Evolutionary conservation across 2,888 invertebrate genomes (phyloP), one percentile per base, ranked within the genome.

Genomic region (Allolobophora icterica): DNA sequence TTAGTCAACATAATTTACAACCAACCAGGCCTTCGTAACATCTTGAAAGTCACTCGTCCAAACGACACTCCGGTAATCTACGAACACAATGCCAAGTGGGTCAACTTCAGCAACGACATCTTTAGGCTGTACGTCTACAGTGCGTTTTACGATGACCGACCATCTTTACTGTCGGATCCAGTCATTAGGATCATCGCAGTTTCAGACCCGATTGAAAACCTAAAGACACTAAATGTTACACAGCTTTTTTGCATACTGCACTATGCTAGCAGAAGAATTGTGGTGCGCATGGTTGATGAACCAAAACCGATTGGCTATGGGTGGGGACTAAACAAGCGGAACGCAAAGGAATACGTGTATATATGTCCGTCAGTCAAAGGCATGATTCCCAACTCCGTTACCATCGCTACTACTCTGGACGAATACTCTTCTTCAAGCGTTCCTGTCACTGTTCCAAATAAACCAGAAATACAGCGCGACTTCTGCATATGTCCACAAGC

Each of bases 141-240:
- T 38, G 89, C 89, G 1, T 42, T 40, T 33, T 89, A 89, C 89
- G 89, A 89, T 30, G 89, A 89, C 89, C 8, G 89, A 40, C 38
- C 45, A 30, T 89, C 89, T 21, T 17, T 89, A 8, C n/a, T 45
- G 33, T 42, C 42, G 35, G 89, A 42, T 34, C 89, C 89, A 34
- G 89, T 89, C 42, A 42, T 89, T 38, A 38, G 89, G 52, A 89
- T 89, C 89, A 89, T 89, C 30, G 89, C 40, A 6, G 15, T 87
- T 1, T 87, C 87, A 21, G 87, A 87, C n/a, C 34, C 87, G n/a
- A 13, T 87, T 87, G 87, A 87, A 87, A 87, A 34, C 1, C 87
- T 87, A 8, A 35, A 24, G 1, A 34, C 19, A 87, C 35, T 6
- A 35, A 87, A 38, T 87, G n/a, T 71, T n/a, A 71, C 71, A 34